These are phyloP conservation scores for Empis livida DNA, from an alignment of 2,888 invertebrate species.

Conservation along the genomic window DNA sequence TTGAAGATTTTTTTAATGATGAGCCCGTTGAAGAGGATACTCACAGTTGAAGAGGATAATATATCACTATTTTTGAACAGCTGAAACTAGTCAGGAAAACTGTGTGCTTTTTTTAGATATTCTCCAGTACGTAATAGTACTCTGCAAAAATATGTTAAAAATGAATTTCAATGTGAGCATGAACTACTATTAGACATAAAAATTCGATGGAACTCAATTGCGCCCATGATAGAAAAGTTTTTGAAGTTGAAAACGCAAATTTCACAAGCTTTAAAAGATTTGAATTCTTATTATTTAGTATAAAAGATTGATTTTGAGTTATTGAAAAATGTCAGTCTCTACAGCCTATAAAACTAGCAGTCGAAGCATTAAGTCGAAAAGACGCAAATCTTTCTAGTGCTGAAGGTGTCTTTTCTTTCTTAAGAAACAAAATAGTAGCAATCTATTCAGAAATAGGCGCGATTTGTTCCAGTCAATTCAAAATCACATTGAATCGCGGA, in stretches of 20 bases:
- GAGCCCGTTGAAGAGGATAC: neutral
- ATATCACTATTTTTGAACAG: conserved; percentile 1
- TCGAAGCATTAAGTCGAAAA: neutral
- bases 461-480: too few species aligned
- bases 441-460: too few species aligned
- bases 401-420: neutral
- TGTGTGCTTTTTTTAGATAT: conserved; percentile 1
- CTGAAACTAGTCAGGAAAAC: neutral
- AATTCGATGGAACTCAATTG: neutral
- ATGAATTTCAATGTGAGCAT: neutral
- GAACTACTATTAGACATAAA: neutral
- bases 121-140: neutral
- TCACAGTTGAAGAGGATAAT: neutral
- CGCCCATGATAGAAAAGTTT: neutral
- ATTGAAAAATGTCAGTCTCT: neutral
- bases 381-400: neutral
- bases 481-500: too few species aligned
- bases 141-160: neutral
- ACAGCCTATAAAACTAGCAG: neutral
- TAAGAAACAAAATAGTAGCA: too few species aligned
- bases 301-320: neutral
- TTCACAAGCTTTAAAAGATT: too few species aligned
- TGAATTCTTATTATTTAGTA: too few species aligned
- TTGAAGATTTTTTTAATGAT: conserved; percentile 2
- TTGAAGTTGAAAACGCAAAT: neutral